Percentiles rank a stretch among this genome's conserved stretches.
These are phyloP conservation scores for Aphelocoma coerulescens DNA, from an alignment of 2,113 vertebrate species.

Conservation along the genomic window DNA sequence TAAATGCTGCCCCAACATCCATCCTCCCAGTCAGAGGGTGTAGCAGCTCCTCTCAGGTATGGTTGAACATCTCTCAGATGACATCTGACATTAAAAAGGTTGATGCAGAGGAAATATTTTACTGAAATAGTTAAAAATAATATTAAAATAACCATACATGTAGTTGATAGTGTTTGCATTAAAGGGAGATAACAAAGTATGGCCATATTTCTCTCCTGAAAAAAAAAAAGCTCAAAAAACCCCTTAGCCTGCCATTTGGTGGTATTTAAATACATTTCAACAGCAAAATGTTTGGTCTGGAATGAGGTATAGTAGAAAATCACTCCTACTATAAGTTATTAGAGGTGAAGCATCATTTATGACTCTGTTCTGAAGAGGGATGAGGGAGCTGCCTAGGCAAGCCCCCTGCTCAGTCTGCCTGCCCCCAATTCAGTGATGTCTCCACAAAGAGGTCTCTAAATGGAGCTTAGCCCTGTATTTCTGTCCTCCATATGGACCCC, in stretches of 20 bases:
- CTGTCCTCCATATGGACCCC: background rate
- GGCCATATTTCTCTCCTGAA: background rate
- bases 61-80: background rate
- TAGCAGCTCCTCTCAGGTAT: background rate
- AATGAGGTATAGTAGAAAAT: background rate
- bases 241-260: background rate
- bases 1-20: background rate
- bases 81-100: background rate
- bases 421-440: background rate
- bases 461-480: background rate
- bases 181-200: background rate
- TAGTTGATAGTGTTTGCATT: background rate
- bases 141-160: background rate
- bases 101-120: background rate
- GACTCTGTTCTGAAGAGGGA: background rate
- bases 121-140: background rate
- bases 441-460: background rate
- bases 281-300: background rate
- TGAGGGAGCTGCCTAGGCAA: background rate
- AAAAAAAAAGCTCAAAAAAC: background rate
- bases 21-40: background rate
- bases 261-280: background rate
- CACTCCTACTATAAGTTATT: background rate
- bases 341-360: background rate
- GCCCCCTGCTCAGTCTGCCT: background rate